These are phyloP conservation scores for Paralvinella palmiformis DNA, from an alignment of 1,140 invertebrate species.

Conservation along the genomic window DNA sequence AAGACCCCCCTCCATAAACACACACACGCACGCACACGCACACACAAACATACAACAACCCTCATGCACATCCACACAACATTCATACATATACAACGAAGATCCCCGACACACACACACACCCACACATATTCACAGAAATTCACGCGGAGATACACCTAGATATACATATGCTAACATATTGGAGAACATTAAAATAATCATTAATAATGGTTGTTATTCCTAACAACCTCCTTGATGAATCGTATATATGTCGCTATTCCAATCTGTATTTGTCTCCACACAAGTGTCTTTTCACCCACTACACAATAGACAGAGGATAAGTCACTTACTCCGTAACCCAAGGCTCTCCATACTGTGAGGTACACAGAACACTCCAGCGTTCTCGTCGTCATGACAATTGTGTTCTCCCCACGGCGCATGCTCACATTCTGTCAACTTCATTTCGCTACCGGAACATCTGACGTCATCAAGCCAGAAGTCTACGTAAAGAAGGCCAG, in stretches of 20 bases:
- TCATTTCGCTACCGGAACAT: slow-evolving; percentile 64
- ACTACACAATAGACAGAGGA: not conserved
- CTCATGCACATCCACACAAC: too few relatives aligned
- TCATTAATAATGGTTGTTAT: not conserved
- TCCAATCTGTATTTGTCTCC: not conserved
- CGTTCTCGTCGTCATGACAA: slow-evolving; percentile 70
- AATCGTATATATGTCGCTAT: not conserved
- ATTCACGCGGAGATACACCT: too few relatives aligned
- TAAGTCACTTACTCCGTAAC: not conserved
- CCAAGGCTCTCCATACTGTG: not conserved
- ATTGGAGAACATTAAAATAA: not conserved
- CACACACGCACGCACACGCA: too few relatives aligned
- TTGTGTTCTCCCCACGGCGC: slow-evolving; percentile 62
- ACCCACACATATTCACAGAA: too few relatives aligned
- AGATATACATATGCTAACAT: not conserved
- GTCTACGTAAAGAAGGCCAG: not conserved
- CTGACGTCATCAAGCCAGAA: slow-evolving; percentile 69
- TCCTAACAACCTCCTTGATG: not conserved
- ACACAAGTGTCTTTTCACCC: not conserved
- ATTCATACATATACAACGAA: too few relatives aligned
- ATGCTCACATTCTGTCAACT: slow-evolving; percentile 59
- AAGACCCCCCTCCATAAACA: too few relatives aligned
- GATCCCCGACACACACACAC: too few relatives aligned
- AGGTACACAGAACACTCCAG: slow-evolving; percentile 59
- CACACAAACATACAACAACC: too few relatives aligned